These are phyloP conservation scores for Phenganax stokvisi DNA, from an alignment of 92 coral and sea anemone species.

Conservation along the genomic window DNA sequence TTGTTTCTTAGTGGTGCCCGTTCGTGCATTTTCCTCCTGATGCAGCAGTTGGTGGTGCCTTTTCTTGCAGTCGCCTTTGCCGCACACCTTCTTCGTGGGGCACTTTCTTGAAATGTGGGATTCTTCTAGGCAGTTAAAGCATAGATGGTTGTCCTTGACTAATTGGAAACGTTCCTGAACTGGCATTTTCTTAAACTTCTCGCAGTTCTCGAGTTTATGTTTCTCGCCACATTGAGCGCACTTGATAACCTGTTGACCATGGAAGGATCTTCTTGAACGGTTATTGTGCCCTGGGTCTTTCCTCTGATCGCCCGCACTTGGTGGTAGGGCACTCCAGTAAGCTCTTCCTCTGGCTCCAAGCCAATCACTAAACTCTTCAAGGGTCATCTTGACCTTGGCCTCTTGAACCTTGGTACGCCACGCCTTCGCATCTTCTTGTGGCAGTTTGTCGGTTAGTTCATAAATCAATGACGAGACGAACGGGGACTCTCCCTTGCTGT, in stretches of 20 bases:
- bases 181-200: slow-evolving; percentile 46
- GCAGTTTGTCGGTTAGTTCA: slow-evolving; percentile 27
- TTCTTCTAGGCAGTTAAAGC: slow-evolving; percentile 55
- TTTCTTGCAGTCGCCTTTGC: slow-evolving; percentile 42
- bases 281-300: not conserved
- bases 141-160: slow-evolving; percentile 50
- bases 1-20: slow-evolving; percentile 4
- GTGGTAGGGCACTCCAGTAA: slow-evolving; percentile 39
- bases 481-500: slow-evolving; percentile 28
- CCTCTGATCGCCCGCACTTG: not conserved
- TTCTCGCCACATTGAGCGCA: slow-evolving; percentile 41
- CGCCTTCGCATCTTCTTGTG: slow-evolving; percentile 35
- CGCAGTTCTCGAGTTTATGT: slow-evolving; percentile 53
- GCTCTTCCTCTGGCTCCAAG: slow-evolving; percentile 32
- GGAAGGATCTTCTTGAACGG: not conserved
- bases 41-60: slow-evolving; percentile 50
- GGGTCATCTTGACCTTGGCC: slow-evolving; percentile 19
- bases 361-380: slow-evolving; percentile 23
- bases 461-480: slow-evolving; percentile 26
- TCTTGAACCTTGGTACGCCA: slow-evolving; percentile 31
- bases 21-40: slow-evolving; percentile 40
- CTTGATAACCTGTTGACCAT: not conserved
- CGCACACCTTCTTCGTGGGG: slow-evolving; percentile 32
- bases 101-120: slow-evolving; percentile 52
- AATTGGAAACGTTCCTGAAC: slow-evolving; percentile 49